Base-by-base conservation (phyloP, 1,140 invertebrate species). In the Physella acuta region DNA sequence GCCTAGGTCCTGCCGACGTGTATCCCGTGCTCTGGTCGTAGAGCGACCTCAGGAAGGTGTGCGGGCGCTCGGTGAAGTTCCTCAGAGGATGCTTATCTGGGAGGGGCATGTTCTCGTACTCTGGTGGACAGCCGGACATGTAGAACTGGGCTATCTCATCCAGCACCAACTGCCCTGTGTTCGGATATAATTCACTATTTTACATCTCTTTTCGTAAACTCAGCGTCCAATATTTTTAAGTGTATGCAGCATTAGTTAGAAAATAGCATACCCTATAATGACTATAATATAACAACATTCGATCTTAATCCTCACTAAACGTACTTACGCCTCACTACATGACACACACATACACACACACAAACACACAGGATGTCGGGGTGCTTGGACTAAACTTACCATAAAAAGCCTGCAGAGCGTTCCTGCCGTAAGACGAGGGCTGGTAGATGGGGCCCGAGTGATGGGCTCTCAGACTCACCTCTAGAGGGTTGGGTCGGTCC, bases 71-170 rank as follows among this genome's bases (percentile, higher is more conserved):
- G 64, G 95, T 90, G 89, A 16, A 8, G 85, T 98, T 95, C 82
- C 95, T 98, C 89, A 96, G 93, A 78, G 93, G 90, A 86, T 98
- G 95, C 79, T 95, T 97, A 79, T 92, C 92, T 68, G 96, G 94
- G 37, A 99, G 94, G 56, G 93, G 90, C 68, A 99, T 97, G 53
- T 92, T 91, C 82, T 97, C 93, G 86, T 97, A 92, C 84, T 99
- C 97, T 72, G 98, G 94, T 2, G 97, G 97, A 84, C 97, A 99
- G 1, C 95, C 94, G 11, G 92, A 92, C 82, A 97, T 95, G 71
- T 89, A 88, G 16, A 88, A 85, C 80, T 89, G 88, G 30, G 89
- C 75, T 64, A 90, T 87, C 82, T 90, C 89, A 78, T 90, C 88
- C 17, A 89, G 87, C 0, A 89, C 84, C 77, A 90, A 88, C 75